phyloP scores from a whole-genome alignment of 2,888 invertebrate genomes.

The Oxyteleia sp. region DNA sequence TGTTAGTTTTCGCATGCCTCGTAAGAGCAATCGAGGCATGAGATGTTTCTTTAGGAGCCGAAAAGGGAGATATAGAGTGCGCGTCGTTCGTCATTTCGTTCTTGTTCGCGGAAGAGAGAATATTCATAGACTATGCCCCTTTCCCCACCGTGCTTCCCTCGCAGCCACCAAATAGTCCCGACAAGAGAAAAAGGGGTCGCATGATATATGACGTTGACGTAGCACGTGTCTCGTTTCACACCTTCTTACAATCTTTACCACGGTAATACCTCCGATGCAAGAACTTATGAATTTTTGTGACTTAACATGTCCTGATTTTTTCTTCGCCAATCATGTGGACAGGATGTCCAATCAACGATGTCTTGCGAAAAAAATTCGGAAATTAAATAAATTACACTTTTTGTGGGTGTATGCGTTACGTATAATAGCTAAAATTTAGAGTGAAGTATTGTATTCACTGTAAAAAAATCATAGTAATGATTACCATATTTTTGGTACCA shows the following conservation, averaged over 20 bases:
- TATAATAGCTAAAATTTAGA: too few species aligned
- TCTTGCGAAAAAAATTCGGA: not conserved
- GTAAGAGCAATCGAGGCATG: constrained; percentile 79
- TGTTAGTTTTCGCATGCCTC: constrained; percentile 83
- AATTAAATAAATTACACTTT: too few species aligned
- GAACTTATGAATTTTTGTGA: constrained; percentile 53
- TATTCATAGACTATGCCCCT: constrained; percentile 84
- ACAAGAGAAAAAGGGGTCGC: constrained; percentile 76
- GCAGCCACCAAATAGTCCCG: constrained; percentile 67
- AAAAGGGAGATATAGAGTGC: constrained; percentile 75
- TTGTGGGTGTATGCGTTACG: too few species aligned
- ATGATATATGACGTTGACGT: constrained; percentile 81
- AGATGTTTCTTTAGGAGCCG: constrained; percentile 76
- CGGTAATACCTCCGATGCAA: constrained; percentile 51
- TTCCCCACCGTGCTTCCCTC: constrained; percentile 42
- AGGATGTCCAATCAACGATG: constrained; percentile 7
- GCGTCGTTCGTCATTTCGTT: constrained; percentile 85
- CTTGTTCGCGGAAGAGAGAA: constrained; percentile 81
- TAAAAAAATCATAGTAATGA: too few species aligned
- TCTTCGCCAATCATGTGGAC: constrained; percentile 16
- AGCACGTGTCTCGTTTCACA: constrained; percentile 86
- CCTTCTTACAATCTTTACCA: constrained; percentile 83
- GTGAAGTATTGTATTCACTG: too few species aligned
- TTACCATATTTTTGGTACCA: too few species aligned
- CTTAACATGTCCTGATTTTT: constrained; percentile 51